Percentiles rank a stretch among this genome's conserved stretches.
Conservation (phyloP, 2,888 invertebrate species). For the Aspidiotus destructor region DNA sequence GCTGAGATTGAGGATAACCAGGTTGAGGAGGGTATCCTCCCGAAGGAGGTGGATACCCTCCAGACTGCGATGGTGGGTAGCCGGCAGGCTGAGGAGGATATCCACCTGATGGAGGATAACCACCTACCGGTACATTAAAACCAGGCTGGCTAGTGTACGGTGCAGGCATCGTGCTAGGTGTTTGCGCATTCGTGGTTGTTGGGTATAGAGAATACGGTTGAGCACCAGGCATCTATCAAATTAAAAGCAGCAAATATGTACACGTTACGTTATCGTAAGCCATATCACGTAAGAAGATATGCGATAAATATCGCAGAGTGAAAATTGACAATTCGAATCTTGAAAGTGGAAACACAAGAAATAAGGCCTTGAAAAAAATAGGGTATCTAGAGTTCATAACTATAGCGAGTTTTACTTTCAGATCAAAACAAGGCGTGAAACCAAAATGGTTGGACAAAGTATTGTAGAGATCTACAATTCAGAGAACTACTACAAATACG, state of each 20-base stretch:
- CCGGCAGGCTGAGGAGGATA: conserved; percentile 40
- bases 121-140: conserved; percentile 33
- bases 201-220: conserved; percentile 37
- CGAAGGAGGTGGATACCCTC: conserved; percentile 35
- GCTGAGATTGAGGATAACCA: conserved; percentile 20
- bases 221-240: conserved; percentile 32
- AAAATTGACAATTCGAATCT: too few species aligned
- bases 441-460: too few species aligned
- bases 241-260: background rate
- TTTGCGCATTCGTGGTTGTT: conserved; percentile 30
- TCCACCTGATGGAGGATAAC: conserved; percentile 37
- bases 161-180: conserved; percentile 33
- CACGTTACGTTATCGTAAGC: too few species aligned
- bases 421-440: too few species aligned
- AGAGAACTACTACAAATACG: too few species aligned
- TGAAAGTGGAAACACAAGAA: too few species aligned
- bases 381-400: too few species aligned
- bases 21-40: conserved; percentile 36
- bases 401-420: too few species aligned
- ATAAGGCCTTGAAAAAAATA: too few species aligned
- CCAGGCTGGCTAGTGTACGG: conserved; percentile 32
- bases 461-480: too few species aligned
- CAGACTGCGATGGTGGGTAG: conserved; percentile 36
- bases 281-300: too few species aligned
- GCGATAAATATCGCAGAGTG: too few species aligned